Conservation (phyloP, 2,888 invertebrate species). For the Nowickia ferox region DNA sequence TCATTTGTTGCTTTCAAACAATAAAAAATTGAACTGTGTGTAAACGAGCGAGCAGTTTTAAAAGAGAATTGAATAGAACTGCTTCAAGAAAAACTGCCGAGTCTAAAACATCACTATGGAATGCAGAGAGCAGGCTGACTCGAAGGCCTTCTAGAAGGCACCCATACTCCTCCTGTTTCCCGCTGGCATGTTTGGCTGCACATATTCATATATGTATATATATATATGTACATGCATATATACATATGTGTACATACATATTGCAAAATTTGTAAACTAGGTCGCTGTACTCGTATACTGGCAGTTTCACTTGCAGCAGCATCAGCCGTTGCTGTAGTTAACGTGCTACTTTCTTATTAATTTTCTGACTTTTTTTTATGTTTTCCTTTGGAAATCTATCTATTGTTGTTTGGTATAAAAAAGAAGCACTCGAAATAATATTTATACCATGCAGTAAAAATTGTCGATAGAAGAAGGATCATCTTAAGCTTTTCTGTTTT, state of each 20-base stretch:
- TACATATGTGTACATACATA: neutral
- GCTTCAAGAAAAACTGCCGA: no score
- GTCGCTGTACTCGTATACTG: no score
- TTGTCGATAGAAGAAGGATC: neutral
- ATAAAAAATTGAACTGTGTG: no score
- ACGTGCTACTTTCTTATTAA: slow-evolving; percentile 33
- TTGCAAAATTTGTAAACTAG: neutral
- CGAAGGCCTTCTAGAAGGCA: no score
- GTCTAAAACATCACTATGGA: no score
- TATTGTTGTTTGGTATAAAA: neutral
- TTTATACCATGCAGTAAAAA: neutral
- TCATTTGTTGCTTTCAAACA: no score
- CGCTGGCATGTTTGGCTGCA: no score
- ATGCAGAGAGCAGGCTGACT: no score
- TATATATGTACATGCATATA: neutral
- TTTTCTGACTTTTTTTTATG: slow-evolving; percentile 13
- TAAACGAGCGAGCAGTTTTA: no score
- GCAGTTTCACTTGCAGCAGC: neutral
- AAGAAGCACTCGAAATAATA: slow-evolving; percentile 13
- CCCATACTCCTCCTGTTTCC: no score
- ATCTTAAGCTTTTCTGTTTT: neutral
- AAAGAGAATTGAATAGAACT: no score
- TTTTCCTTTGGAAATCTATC: slow-evolving; percentile 19
- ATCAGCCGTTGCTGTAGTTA: neutral
- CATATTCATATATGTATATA: no score